Percentiles rank a stretch among this genome's conserved stretches.
These are phyloP conservation scores for Antheraea mylitta DNA, from an alignment of 1,140 invertebrate species.

Conservation along the genomic window DNA sequence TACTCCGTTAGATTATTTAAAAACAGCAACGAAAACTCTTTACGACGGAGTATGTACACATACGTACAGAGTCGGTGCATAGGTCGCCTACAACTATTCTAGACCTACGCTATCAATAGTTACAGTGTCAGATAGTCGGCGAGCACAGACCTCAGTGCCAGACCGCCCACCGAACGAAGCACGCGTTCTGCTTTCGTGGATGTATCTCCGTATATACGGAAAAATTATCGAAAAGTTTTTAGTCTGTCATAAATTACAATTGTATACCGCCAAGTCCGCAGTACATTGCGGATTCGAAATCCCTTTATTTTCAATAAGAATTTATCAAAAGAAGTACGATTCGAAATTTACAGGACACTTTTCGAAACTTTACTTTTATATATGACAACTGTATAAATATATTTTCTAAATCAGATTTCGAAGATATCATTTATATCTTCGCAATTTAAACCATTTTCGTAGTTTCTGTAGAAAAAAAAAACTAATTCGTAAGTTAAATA, in stretches of 20 bases:
- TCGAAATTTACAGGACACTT: not conserved
- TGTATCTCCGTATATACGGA: constrained; percentile 16
- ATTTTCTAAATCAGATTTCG: not conserved
- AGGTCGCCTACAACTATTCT: constrained; percentile 48
- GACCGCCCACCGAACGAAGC: constrained; percentile 49
- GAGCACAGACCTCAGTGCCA: constrained; percentile 49
- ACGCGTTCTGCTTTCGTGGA: constrained; percentile 38
- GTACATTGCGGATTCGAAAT: not conserved
- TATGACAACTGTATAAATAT: not conserved
- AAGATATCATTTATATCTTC: not conserved
- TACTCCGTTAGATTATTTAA: no score
- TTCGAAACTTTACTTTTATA: not conserved
- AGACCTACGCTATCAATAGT: constrained; percentile 59
- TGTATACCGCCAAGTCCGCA: not conserved
- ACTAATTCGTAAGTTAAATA: not conserved
- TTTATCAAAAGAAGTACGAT: not conserved
- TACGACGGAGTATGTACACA: not conserved
- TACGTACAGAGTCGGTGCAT: not conserved
- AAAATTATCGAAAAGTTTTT: constrained; percentile 41
- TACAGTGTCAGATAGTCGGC: constrained; percentile 49
- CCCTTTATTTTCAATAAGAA: not conserved
- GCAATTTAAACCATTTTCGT: not conserved
- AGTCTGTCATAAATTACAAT: not conserved
- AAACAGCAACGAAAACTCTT: not conserved
- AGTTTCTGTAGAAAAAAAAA: not conserved